Evolutionary conservation across 64 coral and sea anemone genomes (phyloP), one percentile per base, ranked within the genome.

Genomic region (Montipora efflorescens): DNA sequence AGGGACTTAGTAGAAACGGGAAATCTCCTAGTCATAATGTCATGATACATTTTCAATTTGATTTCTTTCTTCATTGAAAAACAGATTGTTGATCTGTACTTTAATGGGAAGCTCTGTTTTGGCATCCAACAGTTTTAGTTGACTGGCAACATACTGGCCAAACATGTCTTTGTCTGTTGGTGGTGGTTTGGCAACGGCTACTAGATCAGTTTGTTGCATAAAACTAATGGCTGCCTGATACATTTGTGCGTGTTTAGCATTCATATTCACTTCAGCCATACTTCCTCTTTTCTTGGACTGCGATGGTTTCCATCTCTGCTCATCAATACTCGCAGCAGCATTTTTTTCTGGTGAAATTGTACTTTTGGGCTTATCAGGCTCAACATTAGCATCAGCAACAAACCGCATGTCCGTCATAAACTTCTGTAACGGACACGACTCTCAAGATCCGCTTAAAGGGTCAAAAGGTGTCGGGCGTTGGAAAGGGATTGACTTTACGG

Each of bases 81-180:
- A 87, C 7, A 75, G 84, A 87, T 55, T 89, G 72, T 89, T 89
- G 36, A 89, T 89, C 59, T 89, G 49, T 15, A 59, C 73, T 77
- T 89, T 77, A 15, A 89, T 89, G 45, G 5, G 49, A 22, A 77
- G 72, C 49, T 77, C 77, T 20, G 70, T 23, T 55, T 77, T 19
- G 36, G 72, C 48, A 78, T 89, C 87, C 13, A 89, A 71, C 6
- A 89, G 73, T 75, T 89, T 77, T 46, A 77, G 74, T 75, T 89
- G 87, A 45, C 87, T 77, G 19, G 87, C 87, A 12, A 89, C 73
- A 78, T 89, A 89, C 51, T 59, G 87, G 53, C 53, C 53, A 57
- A 57, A 57, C 53, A 57, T 8, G 11, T 57, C 7, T 50, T 89
- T 50, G 13, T 89, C 87, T 57, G 71, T 89, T 58, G 18, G 51